A percentile compares a stretch with the other conserved stretches of the same genome.
These are phyloP conservation scores for Brotula barbata DNA, from an alignment of 2,797 vertebrate genomes.

Conservation along the genomic window DNA sequence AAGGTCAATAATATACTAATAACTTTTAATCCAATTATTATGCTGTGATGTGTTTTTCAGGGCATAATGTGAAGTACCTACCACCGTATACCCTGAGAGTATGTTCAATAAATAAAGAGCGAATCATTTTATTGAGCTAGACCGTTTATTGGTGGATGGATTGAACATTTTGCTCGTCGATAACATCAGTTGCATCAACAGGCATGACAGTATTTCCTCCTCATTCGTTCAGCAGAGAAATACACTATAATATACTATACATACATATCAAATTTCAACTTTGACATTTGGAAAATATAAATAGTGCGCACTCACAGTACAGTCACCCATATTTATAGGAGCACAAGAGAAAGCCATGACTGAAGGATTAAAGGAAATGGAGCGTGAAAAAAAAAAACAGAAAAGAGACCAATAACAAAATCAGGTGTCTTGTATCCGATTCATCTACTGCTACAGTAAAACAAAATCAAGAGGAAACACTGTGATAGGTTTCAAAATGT, in stretches of 20 bases:
- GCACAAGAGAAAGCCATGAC: slow-evolving; percentile 36
- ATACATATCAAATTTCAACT: slow-evolving; percentile 39
- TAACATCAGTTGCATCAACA: slow-evolving; percentile 64
- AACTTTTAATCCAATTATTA: no score
- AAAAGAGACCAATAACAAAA: slow-evolving; percentile 14
- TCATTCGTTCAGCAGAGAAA: slow-evolving; percentile 48
- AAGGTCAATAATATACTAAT: no score
- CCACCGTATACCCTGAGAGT: no score
- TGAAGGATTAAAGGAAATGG: not conserved
- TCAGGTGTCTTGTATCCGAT: slow-evolving; percentile 12
- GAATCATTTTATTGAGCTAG: slow-evolving; percentile 36
- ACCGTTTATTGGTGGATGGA: slow-evolving; percentile 72
- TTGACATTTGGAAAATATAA: slow-evolving; percentile 59
- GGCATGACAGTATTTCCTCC: slow-evolving; percentile 63
- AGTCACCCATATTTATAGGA: slow-evolving; percentile 42
- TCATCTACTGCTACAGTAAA: not conserved
- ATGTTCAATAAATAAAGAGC: slow-evolving; percentile 7
- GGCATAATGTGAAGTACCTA: no score
- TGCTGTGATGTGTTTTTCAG: no score
- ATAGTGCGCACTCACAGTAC: slow-evolving; percentile 45
- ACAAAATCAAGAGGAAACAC: slow-evolving; percentile 54
- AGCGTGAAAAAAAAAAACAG: no score
- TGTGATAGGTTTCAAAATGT: slow-evolving; percentile 43
- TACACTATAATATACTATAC: slow-evolving; percentile 31
- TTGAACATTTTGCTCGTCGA: slow-evolving; percentile 58